Evolutionary conservation across 2,797 vertebrate genomes (phyloP).

Genomic region (Neolamprologus multifasciatus): DNA sequence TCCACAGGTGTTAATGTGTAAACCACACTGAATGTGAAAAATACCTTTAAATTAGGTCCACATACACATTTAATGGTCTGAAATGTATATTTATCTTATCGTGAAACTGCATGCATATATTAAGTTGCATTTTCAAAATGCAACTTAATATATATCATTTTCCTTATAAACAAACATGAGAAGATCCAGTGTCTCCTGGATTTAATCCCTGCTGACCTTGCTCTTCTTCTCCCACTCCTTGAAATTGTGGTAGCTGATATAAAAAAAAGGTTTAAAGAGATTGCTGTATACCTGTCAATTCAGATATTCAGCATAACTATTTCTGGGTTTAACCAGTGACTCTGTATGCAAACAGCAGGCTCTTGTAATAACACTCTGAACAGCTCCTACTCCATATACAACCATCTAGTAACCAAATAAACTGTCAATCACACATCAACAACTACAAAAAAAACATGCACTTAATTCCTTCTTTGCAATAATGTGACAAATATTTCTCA

Average conservation of each 20-base stretch:
- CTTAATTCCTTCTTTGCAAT: neutral
- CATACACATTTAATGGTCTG: neutral
- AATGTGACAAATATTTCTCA: neutral
- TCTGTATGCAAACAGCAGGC: neutral
- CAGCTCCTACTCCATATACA: neutral
- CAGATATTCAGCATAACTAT: neutral
- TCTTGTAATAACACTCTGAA: neutral
- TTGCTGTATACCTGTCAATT: neutral
- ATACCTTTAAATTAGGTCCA: neutral
- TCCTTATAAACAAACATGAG: neutral
- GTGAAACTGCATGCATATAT: neutral
- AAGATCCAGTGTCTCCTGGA: neutral
- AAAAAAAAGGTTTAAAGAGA: neutral
- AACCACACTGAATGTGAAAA: fast-evolving
- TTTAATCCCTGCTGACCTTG: neutral
- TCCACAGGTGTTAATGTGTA: neutral
- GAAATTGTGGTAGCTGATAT: neutral
- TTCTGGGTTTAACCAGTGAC: neutral
- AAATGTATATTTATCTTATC: neutral
- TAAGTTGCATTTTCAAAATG: neutral
- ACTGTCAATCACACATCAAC: neutral
- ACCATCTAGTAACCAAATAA: neutral
- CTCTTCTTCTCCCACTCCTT: neutral
- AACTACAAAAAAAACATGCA: neutral
- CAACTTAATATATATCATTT: too few species aligned